phyloP scores from a whole-genome alignment of 2,113 vertebrate species.

The Piaya cayana region DNA sequence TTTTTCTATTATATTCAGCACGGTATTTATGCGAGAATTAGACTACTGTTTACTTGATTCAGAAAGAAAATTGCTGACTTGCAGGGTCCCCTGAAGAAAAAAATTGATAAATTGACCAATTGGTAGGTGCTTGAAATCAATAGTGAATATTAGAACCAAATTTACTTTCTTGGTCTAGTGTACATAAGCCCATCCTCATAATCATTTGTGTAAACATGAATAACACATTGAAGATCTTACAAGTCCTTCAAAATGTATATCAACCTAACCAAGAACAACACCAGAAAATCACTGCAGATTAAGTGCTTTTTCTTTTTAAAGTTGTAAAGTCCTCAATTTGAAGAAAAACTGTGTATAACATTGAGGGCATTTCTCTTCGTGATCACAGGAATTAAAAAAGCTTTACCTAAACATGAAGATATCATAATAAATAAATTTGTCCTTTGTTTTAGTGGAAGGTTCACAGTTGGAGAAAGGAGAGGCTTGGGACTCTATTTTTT shows the following conservation, averaged over 20 bases:
- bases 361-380: background rate
- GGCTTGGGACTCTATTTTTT: slow-evolving; percentile 55
- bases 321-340: background rate
- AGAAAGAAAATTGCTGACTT: background rate
- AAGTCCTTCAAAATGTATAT: background rate
- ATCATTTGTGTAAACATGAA: background rate
- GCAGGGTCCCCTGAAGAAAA: background rate
- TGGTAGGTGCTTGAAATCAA: background rate
- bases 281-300: background rate
- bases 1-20: background rate
- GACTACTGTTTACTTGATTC: background rate
- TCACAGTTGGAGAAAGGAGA: slow-evolving; percentile 38
- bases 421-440: background rate
- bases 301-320: background rate
- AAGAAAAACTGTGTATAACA: background rate
- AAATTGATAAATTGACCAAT: background rate
- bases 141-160: background rate
- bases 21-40: background rate
- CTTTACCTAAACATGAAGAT: background rate
- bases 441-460: slow-evolving; percentile 40
- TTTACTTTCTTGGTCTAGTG: background rate
- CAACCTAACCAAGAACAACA: background rate
- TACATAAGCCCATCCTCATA: background rate
- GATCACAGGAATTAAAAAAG: background rate
- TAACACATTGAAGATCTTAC: background rate